A percentile compares a stretch with the other conserved stretches of the same genome.
phyloP scores from a whole-genome alignment of 1,140 invertebrate genomes.

The Propsilocerus akamusi region DNA sequence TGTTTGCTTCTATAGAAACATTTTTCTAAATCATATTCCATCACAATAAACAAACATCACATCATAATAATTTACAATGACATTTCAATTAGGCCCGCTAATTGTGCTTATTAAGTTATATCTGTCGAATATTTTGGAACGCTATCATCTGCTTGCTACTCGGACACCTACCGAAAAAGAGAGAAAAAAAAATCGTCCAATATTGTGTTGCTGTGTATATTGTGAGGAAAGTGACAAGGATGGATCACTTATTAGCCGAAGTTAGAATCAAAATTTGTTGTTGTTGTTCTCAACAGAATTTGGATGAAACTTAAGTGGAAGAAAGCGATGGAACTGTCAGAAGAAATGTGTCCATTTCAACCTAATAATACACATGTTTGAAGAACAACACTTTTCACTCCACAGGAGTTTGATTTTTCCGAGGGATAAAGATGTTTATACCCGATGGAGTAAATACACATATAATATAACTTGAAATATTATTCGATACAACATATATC shows the following conservation, averaged over 20 bases:
- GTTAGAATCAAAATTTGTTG: not conserved
- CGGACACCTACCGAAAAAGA: conserved; percentile 1
- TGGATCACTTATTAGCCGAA: not conserved
- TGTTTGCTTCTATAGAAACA: no score
- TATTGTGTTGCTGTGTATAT: no score
- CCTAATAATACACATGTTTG: conserved; percentile 1
- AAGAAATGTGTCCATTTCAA: not conserved
- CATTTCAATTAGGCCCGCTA: no score
- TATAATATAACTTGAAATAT: not conserved
- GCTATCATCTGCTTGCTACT: not conserved
- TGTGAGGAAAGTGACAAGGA: not conserved
- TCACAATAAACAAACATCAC: no score
- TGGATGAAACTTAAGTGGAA: not conserved
- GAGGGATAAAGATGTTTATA: not conserved
- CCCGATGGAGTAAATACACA: not conserved
- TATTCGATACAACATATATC: not conserved
- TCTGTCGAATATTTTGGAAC: no score
- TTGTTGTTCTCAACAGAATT: not conserved
- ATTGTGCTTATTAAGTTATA: no score
- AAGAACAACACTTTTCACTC: conserved; percentile 1
- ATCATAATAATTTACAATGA: no score
- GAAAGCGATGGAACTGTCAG: not conserved
- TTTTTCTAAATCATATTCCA: no score
- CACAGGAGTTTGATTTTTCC: not conserved
- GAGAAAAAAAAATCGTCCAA: not conserved